Evolutionary conservation across 2,888 invertebrate genomes (phyloP).

Genomic region (Lathronympha strigana): DNA sequence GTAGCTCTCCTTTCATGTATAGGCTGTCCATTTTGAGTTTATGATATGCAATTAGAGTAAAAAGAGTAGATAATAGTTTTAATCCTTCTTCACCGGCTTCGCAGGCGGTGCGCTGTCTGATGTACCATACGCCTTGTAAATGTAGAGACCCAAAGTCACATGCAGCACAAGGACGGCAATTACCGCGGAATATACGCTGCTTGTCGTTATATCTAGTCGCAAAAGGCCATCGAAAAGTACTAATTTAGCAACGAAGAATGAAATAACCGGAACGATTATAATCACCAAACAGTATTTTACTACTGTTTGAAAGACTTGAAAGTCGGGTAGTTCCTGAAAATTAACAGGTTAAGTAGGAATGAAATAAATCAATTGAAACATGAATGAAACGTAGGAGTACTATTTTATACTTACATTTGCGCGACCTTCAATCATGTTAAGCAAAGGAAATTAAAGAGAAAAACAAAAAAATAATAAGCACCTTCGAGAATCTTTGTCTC

Average conservation of each 20-base stretch:
- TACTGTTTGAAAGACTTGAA: conserved; percentile 89
- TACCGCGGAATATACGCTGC: conserved; percentile 92
- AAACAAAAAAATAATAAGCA: conserved; percentile 52
- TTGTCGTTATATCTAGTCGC: conserved; percentile 81
- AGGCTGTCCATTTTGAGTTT: conserved; percentile 71
- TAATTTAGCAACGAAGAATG: conserved; percentile 89
- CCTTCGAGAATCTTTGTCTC: conserved; percentile 46
- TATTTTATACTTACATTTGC: conserved; percentile 72
- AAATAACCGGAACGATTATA: conserved; percentile 89
- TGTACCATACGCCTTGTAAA: conserved; percentile 90
- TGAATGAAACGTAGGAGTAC: conserved; percentile 11
- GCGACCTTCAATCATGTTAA: conserved; percentile 82
- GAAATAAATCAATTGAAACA: conserved; percentile 3
- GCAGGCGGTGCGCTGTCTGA: conserved; percentile 61
- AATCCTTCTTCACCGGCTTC: conserved; percentile 78
- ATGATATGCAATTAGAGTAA: conserved; percentile 38
- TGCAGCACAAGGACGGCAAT: conserved; percentile 90
- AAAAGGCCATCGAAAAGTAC: conserved; percentile 88
- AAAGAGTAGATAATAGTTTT: conserved; percentile 48
- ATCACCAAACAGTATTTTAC: conserved; percentile 90
- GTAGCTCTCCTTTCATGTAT: conserved; percentile 77
- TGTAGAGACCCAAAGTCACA: conserved; percentile 90
- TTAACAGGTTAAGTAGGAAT: conserved; percentile 47
- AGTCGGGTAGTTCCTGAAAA: conserved; percentile 87
- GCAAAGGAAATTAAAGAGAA: conserved; percentile 60